Conservation (phyloP, 2,797 vertebrate genomes). For the Knipowitschia caucasica region DNA sequence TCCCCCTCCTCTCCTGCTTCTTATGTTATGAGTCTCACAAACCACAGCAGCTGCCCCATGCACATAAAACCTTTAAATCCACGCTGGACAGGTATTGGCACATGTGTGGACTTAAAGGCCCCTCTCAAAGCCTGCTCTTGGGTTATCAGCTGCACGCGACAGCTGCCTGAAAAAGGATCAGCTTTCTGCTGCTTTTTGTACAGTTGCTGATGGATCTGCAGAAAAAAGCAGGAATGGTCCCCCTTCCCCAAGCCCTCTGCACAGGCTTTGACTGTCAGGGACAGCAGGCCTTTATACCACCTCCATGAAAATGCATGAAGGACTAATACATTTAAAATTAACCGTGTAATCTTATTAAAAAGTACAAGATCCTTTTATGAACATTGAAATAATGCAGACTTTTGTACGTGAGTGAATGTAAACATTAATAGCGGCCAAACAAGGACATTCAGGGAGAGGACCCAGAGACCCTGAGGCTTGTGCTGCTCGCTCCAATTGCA, state of each 20-base stretch:
- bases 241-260: conserved; percentile 38
- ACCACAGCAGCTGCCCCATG: conserved; percentile 69
- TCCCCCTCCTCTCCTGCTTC: conserved; percentile 5
- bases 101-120: conserved; percentile 75
- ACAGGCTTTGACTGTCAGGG: conserved; percentile 65
- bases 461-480: not conserved
- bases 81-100: conserved; percentile 77
- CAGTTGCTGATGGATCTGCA: conserved; percentile 71
- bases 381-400: not conserved
- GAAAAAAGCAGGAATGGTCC: conserved; percentile 60
- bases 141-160: conserved; percentile 80
- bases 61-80: conserved; percentile 73
- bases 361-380: no score
- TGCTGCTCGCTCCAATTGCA: not conserved
- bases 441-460: not conserved
- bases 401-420: not conserved
- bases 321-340: no score
- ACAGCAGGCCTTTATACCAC: conserved; percentile 64
- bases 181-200: conserved; percentile 71
- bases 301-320: conserved; percentile 27
- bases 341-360: no score
- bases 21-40: conserved; percentile 37
- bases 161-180: conserved; percentile 74
- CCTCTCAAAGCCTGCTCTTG: conserved; percentile 44
- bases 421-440: not conserved